Percentiles rank a stretch among this genome's conserved stretches.
These are phyloP conservation scores for Morinoia aosen DNA, from an alignment of 2,888 invertebrate genomes.

Conservation along the genomic window DNA sequence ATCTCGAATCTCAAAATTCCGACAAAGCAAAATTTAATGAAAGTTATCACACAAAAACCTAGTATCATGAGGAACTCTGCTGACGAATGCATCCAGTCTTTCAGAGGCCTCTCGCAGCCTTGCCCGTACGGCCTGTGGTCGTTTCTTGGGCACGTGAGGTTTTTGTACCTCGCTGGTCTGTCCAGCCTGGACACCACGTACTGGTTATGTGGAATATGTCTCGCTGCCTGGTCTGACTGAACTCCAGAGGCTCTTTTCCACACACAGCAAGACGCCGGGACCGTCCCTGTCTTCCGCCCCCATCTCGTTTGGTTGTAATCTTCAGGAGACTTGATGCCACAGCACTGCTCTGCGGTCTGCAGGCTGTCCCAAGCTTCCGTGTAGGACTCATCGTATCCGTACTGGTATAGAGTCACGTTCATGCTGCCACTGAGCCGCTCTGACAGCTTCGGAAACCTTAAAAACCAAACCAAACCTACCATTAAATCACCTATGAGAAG, in stretches of 20 bases:
- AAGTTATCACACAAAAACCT: conserved; percentile 90
- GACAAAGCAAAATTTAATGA: conserved; percentile 89
- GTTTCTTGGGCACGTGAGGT: conserved; percentile 10
- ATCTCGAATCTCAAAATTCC: conserved; percentile 87
- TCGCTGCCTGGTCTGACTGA: conserved; percentile 58
- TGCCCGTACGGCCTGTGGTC: conserved; percentile 66
- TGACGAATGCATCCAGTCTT: conserved; percentile 83
- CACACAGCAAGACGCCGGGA: conserved; percentile 68
- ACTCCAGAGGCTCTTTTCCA: conserved; percentile 37
- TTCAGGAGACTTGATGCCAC: conserved; percentile 81
- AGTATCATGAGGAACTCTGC: conserved; percentile 83
- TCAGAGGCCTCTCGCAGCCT: conserved; percentile 82
- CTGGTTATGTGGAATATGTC: conserved; percentile 54
- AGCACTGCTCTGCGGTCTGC: conserved; percentile 79
- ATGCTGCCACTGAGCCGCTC: conserved; percentile 69
- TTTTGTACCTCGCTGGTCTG: neutral
- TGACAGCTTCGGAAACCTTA: conserved; percentile 81
- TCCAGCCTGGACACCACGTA: neutral
- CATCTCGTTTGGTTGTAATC: conserved; percentile 69
- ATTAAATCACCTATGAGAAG: conserved; percentile 87
- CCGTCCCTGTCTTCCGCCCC: conserved; percentile 54
- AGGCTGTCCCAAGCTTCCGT: conserved; percentile 84
- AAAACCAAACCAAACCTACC: conserved; percentile 88
- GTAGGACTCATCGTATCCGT: conserved; percentile 81
- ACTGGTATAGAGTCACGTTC: conserved; percentile 77